phyloP scores from a whole-genome alignment of 2,113 vertebrate genomes.

The Synodontis membranacea region DNA sequence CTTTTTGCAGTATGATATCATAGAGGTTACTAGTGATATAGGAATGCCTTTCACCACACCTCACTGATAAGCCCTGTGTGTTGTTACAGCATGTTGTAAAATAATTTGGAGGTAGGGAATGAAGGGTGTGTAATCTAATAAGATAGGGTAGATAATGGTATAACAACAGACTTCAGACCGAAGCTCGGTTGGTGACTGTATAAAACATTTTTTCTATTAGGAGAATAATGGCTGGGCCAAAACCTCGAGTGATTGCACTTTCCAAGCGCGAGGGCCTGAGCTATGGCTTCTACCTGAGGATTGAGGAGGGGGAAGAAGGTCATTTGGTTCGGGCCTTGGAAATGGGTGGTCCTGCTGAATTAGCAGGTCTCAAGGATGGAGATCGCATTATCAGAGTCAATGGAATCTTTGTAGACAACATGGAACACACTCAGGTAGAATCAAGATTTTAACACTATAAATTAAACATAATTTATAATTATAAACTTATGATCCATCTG shows the following conservation, averaged over 20 bases:
- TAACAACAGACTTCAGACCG: background rate
- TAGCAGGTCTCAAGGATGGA: constrained; percentile 87
- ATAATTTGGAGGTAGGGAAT: constrained; percentile 17
- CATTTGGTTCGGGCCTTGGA: constrained; percentile 87
- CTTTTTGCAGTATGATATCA: background rate
- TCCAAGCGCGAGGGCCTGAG: constrained; percentile 76
- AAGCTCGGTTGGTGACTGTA: background rate
- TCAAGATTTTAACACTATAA: constrained; percentile 1
- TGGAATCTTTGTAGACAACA: constrained; percentile 80
- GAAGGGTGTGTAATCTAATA: constrained; percentile 33
- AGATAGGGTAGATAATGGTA: constrained; percentile 15
- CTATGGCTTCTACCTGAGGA: constrained; percentile 87
- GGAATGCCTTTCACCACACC: background rate
- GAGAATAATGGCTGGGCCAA: constrained; percentile 77
- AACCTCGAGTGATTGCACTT: constrained; percentile 79
- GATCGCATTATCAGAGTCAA: constrained; percentile 89
- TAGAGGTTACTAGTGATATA: background rate
- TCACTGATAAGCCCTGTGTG: background rate
- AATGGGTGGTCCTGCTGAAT: constrained; percentile 78
- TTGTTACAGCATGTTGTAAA: constrained; percentile 17
- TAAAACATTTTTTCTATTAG: constrained; percentile 10
- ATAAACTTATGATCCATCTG: background rate
- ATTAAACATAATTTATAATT: too few species aligned
- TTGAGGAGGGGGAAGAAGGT: constrained; percentile 80
- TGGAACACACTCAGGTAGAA: constrained; percentile 82